Conservation (phyloP, 2,797 vertebrate species). For the Falco biarmicus region DNA sequence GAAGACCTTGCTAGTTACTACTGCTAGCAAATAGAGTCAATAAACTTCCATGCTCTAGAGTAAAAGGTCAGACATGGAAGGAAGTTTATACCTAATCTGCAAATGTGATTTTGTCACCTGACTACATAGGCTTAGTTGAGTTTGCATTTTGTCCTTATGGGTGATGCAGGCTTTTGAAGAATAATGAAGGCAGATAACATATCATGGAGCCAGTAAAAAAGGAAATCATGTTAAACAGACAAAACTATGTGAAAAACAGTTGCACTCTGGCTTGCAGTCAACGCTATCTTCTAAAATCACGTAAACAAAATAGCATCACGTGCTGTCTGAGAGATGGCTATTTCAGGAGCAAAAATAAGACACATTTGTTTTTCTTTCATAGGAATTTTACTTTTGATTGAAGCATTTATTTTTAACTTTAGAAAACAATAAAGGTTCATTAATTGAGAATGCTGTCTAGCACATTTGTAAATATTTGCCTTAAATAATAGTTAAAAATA, state of each 20-base stretch:
- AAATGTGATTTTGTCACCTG: conserved; percentile 16
- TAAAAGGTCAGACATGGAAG: conserved; percentile 40
- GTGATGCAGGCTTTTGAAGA: neutral
- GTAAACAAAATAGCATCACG: conserved; percentile 32
- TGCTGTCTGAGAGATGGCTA: neutral
- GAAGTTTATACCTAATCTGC: neutral
- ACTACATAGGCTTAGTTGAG: neutral
- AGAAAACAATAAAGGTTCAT: neutral
- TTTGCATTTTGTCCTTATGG: neutral
- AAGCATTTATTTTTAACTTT: conserved; percentile 21
- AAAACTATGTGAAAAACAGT: conserved; percentile 5
- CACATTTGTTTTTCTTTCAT: neutral
- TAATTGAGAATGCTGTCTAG: conserved; percentile 20
- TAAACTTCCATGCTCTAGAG: conserved; percentile 50
- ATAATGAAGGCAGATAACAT: neutral
- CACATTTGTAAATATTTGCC: conserved; percentile 18
- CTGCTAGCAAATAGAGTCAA: conserved; percentile 66
- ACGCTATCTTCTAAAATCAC: neutral
- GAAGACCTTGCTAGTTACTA: neutral
- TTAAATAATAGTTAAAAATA: conserved; percentile 37
- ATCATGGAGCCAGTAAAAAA: neutral
- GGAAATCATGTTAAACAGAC: neutral
- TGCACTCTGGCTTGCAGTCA: neutral
- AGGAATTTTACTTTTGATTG: conserved; percentile 4
- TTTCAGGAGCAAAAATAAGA: conserved; percentile 1